Conservation (phyloP, 2,797 vertebrate genomes). For the Intellagama lesueurii region DNA sequence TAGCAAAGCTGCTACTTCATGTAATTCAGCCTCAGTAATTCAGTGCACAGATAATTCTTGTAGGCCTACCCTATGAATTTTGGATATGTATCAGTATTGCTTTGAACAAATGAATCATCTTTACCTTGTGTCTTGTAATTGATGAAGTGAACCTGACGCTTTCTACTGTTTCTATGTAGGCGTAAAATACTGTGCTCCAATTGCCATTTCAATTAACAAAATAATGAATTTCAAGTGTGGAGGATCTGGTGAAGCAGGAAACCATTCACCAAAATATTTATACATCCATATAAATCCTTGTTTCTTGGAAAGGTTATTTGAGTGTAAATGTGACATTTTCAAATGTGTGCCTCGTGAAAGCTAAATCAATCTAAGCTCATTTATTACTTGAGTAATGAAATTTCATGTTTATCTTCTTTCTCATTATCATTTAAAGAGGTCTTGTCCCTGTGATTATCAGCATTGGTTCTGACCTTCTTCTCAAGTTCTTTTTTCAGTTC, state of each 20-base stretch:
- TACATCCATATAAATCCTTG: slow-evolving; percentile 57
- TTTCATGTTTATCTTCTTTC: slow-evolving; percentile 58
- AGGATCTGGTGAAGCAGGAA: slow-evolving; percentile 57
- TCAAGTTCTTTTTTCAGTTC: slow-evolving; percentile 22
- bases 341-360: slow-evolving; percentile 61
- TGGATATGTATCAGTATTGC: background rate
- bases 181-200: slow-evolving; percentile 28
- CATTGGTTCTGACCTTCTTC: slow-evolving; percentile 47
- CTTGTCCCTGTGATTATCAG: slow-evolving; percentile 60
- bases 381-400: slow-evolving; percentile 68
- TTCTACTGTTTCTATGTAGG: slow-evolving; percentile 24
- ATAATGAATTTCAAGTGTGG: slow-evolving; percentile 68
- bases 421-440: slow-evolving; percentile 63
- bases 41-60: no score
- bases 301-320: slow-evolving; percentile 68
- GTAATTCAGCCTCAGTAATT: no score
- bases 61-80: background rate
- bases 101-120: slow-evolving; percentile 38
- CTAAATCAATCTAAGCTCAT: slow-evolving; percentile 68
- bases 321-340: slow-evolving; percentile 73
- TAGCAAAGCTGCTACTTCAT: no score
- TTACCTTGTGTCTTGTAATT: slow-evolving; percentile 20
- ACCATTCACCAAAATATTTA: slow-evolving; percentile 72
- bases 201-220: slow-evolving; percentile 63
- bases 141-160: slow-evolving; percentile 31